phyloP scores from a whole-genome alignment of 2,797 vertebrate genomes.

The Schizopygopsis malacanthus region DNA sequence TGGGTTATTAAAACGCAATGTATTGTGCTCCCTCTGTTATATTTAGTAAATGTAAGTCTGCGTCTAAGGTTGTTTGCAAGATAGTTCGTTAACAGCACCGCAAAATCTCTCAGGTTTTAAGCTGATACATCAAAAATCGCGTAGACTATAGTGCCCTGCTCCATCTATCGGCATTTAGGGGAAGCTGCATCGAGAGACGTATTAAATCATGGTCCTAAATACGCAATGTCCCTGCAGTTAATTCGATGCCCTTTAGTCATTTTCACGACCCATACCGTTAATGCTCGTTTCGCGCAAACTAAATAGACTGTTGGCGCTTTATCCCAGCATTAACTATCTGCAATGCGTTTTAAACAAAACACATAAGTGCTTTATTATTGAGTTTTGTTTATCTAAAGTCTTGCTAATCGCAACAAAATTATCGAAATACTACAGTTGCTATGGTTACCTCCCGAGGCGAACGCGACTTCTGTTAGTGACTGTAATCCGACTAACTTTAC shows the following conservation, averaged over 20 bases:
- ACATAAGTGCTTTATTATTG: not conserved
- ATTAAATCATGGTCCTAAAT: not conserved
- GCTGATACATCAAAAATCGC: constrained; percentile 26
- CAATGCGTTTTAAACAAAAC: not conserved
- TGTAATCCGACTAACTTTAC: not conserved
- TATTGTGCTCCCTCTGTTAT: not conserved
- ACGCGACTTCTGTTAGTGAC: not conserved
- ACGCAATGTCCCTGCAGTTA: not conserved
- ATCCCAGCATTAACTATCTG: not conserved
- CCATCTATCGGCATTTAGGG: constrained; percentile 22
- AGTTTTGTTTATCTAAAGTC: not conserved
- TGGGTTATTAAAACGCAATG: not conserved
- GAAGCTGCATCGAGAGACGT: not conserved
- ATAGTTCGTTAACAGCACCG: not conserved
- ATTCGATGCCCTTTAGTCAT: not conserved
- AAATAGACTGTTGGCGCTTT: no score
- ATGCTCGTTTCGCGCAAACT: not conserved
- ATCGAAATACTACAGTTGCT: no score
- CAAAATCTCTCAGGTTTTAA: constrained; percentile 3
- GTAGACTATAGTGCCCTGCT: not conserved
- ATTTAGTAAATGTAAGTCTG: not conserved
- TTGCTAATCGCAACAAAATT: not conserved
- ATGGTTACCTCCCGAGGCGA: not conserved
- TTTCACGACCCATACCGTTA: not conserved
- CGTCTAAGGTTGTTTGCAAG: not conserved